phyloP scores from a whole-genome alignment of 2,797 vertebrate genomes.

The Sarcoramphus papa region DNA sequence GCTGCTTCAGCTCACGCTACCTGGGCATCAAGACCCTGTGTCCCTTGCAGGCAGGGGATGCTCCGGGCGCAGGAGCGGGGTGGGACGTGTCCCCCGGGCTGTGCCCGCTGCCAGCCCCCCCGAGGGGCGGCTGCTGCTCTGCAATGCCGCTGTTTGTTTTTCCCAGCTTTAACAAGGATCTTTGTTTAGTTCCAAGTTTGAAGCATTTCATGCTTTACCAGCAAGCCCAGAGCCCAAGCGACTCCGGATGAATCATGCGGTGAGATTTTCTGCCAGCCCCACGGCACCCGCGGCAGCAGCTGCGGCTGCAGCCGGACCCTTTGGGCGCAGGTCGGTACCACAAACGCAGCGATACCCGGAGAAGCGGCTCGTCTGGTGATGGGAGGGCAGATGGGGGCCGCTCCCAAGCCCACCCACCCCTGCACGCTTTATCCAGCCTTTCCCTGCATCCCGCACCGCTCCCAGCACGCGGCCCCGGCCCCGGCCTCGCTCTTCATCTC shows the following conservation, averaged over 20 bases:
- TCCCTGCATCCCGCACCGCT: background rate
- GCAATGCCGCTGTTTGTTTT: accelerated
- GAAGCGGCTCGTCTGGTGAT: background rate
- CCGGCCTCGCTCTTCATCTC: background rate
- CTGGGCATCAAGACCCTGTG: accelerated
- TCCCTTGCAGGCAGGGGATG: background rate
- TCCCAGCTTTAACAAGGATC: background rate
- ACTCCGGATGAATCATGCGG: accelerated
- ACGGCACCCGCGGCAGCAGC: background rate
- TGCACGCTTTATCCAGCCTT: background rate
- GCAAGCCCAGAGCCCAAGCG: background rate
- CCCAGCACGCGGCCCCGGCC: background rate
- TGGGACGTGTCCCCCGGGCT: background rate
- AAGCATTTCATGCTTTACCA: background rate
- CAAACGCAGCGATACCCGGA: background rate
- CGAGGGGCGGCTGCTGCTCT: accelerated
- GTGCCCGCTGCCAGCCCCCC: background rate
- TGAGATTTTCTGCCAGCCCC: background rate
- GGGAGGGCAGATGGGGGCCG: background rate
- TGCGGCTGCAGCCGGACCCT: background rate
- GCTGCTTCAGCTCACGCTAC: background rate
- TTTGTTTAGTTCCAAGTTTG: background rate
- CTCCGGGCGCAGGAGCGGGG: background rate
- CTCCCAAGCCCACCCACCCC: background rate
- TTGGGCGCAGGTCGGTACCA: background rate